A percentile compares a stretch with the other conserved stretches of the same genome.
These are phyloP conservation scores for Chrysaora quinquecirrha DNA, from an alignment of 30 jellyfish, hydroid and myxozoan species.

Conservation along the genomic window DNA sequence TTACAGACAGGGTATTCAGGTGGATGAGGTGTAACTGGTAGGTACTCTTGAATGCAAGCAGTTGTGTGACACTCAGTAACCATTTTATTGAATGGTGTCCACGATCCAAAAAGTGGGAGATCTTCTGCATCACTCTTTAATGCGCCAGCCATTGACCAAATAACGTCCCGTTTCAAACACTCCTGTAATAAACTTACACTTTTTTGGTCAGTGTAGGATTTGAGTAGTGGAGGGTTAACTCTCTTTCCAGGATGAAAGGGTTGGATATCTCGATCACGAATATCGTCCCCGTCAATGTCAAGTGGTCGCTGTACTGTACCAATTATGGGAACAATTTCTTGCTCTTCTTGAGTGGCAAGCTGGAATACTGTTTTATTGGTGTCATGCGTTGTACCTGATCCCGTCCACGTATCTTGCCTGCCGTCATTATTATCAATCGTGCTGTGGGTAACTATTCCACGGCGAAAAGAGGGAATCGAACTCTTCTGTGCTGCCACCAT, in stretches of 20 bases:
- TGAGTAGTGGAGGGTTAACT: background rate
- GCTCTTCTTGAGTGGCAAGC: background rate
- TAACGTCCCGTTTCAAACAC: background rate
- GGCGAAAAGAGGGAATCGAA: background rate
- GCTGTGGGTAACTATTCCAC: background rate
- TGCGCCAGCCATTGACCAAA: background rate
- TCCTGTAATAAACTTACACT: background rate
- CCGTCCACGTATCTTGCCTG: background rate
- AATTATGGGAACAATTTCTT: background rate
- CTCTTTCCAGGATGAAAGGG: background rate
- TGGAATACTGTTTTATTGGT: slow-evolving; percentile 11
- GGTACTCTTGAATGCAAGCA: slow-evolving; percentile 7
- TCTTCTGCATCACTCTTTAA: background rate
- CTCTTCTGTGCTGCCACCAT: background rate
- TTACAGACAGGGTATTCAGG: slow-evolving; percentile 3
- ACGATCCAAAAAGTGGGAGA: slow-evolving; percentile 8
- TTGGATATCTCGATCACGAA: background rate
- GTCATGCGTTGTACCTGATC: slow-evolving; percentile 6
- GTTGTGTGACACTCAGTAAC: background rate
- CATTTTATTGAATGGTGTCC: slow-evolving; percentile 19
- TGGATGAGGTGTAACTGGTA: slow-evolving; percentile 17
- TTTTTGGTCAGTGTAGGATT: background rate
- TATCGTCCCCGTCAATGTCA: background rate
- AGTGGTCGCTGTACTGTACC: background rate
- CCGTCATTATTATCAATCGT: slow-evolving; percentile 6